Evolutionary conservation across 2,888 invertebrate genomes (phyloP), one percentile per base, ranked within the genome.

Genomic region (Eupithecia subumbrata): DNA sequence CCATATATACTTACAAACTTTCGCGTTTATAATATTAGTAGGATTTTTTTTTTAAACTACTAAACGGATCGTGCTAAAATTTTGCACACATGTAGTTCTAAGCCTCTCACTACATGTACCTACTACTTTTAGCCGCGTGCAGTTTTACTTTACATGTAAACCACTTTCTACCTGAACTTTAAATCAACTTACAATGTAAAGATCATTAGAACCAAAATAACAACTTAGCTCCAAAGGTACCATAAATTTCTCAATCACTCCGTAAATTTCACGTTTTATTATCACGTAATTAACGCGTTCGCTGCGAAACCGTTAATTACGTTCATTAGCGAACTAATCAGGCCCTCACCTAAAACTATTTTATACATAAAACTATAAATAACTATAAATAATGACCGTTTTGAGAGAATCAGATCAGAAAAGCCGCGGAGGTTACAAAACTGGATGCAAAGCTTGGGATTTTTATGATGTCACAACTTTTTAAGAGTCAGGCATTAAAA

Each of bases 341-440:
- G 67, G 40, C 25, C 56, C 60, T 60, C 60, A 25, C 14, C 60
- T 60, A 12, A 12, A 60, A 22, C 60, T 60, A 25, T 12, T 60
- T 25, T 12, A 25, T 25, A 60, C 5, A 25, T 25, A 60, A 60
- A 60, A 60, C 60, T 60, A 60, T 60, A 60, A 56, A 56, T 22
- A 56, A 22, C 22, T 52, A 79, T 75, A 68, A 73, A 75, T 79
- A 76, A 79, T 74, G 72, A 76, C 64, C 64, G 69, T 72, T 75
- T 79, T 56, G 52, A 77, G 75, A 43, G n/a, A 81, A 78, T 45
- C 78, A 70, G 81, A 78, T 76, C 79, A 76, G 60, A 77, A 74
- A 73, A 56, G 40, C 25, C 74, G 70, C 72, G 69, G 22, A 43
- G 9, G 68, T 70, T 76, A 22, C 56, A 45, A 0, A 22, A 45